Evolutionary conservation across 2,113 vertebrate species (phyloP).

Genomic region (Leptocoma aspasia): DNA sequence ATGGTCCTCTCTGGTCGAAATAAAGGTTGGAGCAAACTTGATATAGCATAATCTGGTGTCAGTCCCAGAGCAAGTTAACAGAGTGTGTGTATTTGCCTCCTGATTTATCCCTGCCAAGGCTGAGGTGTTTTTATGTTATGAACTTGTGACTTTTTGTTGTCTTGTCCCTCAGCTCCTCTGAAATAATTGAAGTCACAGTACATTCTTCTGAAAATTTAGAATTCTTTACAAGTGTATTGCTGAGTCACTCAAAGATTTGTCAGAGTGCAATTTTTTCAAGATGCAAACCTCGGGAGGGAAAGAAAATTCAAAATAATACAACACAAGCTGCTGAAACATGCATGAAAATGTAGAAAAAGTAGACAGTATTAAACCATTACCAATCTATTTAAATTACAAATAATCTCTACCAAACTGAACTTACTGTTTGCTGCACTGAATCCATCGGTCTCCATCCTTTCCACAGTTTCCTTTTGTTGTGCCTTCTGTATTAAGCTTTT

Average conservation of each 20-base stretch:
- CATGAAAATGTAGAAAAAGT: background rate
- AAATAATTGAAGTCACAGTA: background rate
- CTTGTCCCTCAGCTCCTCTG: background rate
- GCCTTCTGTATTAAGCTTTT: slow-evolving; percentile 97
- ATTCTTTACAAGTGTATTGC: background rate
- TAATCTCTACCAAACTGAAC: slow-evolving; percentile 36
- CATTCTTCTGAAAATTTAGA: background rate
- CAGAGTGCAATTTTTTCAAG: background rate
- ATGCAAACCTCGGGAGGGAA: background rate
- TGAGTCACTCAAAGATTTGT: background rate
- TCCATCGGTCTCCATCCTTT: slow-evolving; percentile 88
- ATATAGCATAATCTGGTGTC: background rate
- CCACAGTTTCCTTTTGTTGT: slow-evolving; percentile 98
- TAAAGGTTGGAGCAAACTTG: background rate
- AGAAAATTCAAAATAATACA: background rate
- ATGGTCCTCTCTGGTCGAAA: background rate
- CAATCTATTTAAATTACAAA: background rate
- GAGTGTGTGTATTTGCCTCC: background rate
- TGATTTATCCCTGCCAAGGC: background rate
- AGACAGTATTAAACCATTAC: background rate
- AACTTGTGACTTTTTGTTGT: background rate
- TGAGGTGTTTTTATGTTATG: background rate
- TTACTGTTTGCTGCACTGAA: slow-evolving; percentile 99
- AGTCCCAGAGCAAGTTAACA: background rate
- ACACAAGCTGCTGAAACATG: background rate